phyloP scores from a whole-genome alignment of 2,888 invertebrate species.

The Oxycera nigricornis region DNA sequence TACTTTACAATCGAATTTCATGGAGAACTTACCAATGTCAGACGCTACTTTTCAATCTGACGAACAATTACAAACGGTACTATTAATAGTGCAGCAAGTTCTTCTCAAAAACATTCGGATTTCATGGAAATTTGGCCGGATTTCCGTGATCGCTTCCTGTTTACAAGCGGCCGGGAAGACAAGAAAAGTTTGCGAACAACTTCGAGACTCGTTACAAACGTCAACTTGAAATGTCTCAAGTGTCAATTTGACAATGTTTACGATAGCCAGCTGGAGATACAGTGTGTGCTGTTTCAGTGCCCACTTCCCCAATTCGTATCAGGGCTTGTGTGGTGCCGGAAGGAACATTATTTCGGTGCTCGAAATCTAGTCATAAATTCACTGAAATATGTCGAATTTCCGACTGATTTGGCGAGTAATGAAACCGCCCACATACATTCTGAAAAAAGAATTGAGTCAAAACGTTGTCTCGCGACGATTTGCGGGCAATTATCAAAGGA shows the following conservation, averaged over 20 bases:
- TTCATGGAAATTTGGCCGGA: too few species aligned
- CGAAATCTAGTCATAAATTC: too few species aligned
- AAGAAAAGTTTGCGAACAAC: too few species aligned
- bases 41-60: too few species aligned
- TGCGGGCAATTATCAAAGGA: not conserved
- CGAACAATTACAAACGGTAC: too few species aligned
- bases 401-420: not conserved
- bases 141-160: too few species aligned
- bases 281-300: not conserved
- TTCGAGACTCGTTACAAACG: not conserved
- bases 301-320: not conserved
- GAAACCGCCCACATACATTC: not conserved
- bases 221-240: not conserved
- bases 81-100: too few species aligned
- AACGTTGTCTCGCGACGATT: not conserved
- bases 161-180: too few species aligned
- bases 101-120: too few species aligned
- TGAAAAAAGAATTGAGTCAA: not conserved
- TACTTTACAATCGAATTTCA: not conserved
- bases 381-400: not conserved
- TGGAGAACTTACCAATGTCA: too few species aligned
- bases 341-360: too few species aligned
- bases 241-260: not conserved
- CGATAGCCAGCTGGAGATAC: not conserved
- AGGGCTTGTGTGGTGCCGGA: too few species aligned